Evolutionary conservation across 2,797 vertebrate genomes (phyloP).

Genomic region (Pristis pectinata): DNA sequence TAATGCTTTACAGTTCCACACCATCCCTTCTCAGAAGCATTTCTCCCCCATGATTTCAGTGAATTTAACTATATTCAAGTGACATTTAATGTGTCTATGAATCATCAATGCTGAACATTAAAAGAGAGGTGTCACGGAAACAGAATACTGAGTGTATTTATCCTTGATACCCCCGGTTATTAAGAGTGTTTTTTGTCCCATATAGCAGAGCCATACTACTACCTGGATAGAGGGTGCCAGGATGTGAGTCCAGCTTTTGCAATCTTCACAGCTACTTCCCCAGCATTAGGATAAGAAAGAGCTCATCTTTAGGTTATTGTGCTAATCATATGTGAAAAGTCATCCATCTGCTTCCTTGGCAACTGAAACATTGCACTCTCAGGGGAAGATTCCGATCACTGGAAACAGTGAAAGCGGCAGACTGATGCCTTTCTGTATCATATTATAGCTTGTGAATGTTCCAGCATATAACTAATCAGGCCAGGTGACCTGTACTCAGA

Average conservation of each 20-base stretch:
- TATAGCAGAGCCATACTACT: not conserved
- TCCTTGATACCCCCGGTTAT: not conserved
- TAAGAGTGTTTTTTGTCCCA: no score
- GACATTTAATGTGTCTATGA: conserved; percentile 19
- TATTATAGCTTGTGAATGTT: not conserved
- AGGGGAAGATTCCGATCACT: not conserved
- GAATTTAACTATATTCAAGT: conserved; percentile 19
- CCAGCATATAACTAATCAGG: no score
- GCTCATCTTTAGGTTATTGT: not conserved
- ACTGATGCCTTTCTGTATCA: not conserved
- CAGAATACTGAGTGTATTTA: conserved; percentile 6
- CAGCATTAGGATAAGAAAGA: not conserved
- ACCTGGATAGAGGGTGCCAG: no score
- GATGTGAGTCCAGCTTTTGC: not conserved
- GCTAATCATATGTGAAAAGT: not conserved
- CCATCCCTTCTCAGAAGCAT: not conserved
- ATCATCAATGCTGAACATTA: conserved; percentile 2
- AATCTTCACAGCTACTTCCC: not conserved
- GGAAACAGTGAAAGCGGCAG: not conserved
- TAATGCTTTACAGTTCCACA: not conserved
- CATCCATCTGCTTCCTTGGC: not conserved
- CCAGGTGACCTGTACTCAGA: no score
- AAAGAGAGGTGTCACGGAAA: conserved; percentile 30
- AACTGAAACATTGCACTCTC: not conserved
- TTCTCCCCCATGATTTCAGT: not conserved